phyloP scores from a whole-genome alignment of 35 echinoderm and acorn worm genomes.

The Apostichopus californicus region DNA sequence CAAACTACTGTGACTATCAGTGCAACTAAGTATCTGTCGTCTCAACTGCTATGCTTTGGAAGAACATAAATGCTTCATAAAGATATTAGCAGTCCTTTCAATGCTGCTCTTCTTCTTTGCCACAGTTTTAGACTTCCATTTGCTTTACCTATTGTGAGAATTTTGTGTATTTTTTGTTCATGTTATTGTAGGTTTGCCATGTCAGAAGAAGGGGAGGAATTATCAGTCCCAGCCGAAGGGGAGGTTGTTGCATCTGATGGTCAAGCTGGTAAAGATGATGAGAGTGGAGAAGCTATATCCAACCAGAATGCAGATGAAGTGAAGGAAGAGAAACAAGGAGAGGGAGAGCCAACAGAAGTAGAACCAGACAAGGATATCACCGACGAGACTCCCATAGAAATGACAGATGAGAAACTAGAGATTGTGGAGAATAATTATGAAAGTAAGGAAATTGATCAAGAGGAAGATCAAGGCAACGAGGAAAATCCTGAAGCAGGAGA shows the following conservation, averaged over 20 bases:
- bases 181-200: neutral
- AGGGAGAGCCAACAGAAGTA: neutral
- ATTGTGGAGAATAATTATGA: neutral
- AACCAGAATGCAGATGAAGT: neutral
- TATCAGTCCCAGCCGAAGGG: neutral
- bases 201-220: neutral
- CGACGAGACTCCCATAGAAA: neutral
- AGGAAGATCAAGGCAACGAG: neutral
- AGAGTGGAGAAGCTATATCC: neutral
- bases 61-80: too few species aligned
- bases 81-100: too few species aligned
- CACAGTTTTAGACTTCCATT: too few species aligned
- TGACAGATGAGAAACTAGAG: neutral
- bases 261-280: neutral
- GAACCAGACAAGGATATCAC: neutral
- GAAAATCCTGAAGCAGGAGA: neutral
- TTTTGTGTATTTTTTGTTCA: neutral
- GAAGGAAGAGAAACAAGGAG: conserved; percentile 4
- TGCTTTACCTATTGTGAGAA: too few species aligned
- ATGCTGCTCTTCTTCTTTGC: too few species aligned
- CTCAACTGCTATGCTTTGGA: too few species aligned
- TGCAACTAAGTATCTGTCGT: too few species aligned
- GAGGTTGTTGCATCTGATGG: neutral
- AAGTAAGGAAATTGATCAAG: neutral
- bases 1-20: too few species aligned